These are phyloP conservation scores for Rhopalosiphum padi DNA, from an alignment of 1,140 invertebrate genomes.

Conservation along the genomic window DNA sequence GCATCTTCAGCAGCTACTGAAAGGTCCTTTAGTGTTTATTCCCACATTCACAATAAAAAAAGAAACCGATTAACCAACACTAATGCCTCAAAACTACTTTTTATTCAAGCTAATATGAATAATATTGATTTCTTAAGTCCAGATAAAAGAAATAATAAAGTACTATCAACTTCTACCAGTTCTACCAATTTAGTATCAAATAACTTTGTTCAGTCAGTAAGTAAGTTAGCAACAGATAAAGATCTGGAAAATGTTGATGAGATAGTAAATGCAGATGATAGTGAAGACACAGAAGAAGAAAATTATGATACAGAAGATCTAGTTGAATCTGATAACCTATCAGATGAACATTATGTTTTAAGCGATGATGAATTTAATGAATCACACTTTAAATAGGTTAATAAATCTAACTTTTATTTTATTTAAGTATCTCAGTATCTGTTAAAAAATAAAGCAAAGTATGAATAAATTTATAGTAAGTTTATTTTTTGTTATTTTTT, in stretches of 20 bases:
- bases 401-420: too few species aligned
- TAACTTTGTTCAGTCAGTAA: too few species aligned
- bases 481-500: too few species aligned
- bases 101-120: slow-evolving; percentile 15
- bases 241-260: not conserved
- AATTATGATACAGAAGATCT: not conserved
- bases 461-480: too few species aligned
- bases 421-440: too few species aligned
- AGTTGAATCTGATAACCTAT: slow-evolving; percentile 1
- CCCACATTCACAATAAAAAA: not conserved
- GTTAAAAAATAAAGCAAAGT: too few species aligned
- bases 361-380: slow-evolving; percentile 3
- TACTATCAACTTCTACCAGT: not conserved
- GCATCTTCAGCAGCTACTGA: slow-evolving; percentile 18
- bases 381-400: not conserved
- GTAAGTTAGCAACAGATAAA: not conserved
- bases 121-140: slow-evolving; percentile 14
- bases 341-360: not conserved
- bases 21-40: slow-evolving; percentile 15
- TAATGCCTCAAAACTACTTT: not conserved
- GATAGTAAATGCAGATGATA: not conserved
- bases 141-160: not conserved
- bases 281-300: not conserved
- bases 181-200: not conserved
- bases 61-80: slow-evolving; percentile 2